Evolutionary conservation across 2,113 vertebrate genomes (phyloP), one percentile per base, ranked within the genome.

Genomic region (Clarias macrocephalus): DNA sequence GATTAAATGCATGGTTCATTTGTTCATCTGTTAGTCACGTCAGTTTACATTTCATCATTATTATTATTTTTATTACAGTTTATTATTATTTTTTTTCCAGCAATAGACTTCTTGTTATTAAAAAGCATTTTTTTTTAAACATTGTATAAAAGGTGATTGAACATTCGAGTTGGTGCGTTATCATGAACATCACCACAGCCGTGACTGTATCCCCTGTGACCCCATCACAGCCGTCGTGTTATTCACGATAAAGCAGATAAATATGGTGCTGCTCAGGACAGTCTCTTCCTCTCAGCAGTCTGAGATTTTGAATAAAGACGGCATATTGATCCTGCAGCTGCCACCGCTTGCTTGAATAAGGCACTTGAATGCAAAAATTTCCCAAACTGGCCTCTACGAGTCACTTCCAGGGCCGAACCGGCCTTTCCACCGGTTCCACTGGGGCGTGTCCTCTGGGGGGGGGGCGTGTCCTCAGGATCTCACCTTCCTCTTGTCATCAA

Each of bases 401-500:
- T 80, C 79, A 79, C 56, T 28, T 79, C 30, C 2, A 15, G 57
- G 6, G 19, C 19, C 57, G 1, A 23, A 15, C 57, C 0, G 19
- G 7, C 18, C 6, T 4, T 42, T 19, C 15, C 3, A 80, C 57
- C 57, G 25, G 30, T 42, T 81, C 30, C 19, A 42, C 42, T 1
- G 48, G 7, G 48, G 48, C 48, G 48, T 48, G 48, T 48, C 48
- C 48, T 48, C 48, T 0, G 7, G 6, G 52, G 25, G 2, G 52
- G 25, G 25, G 56, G 80, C 13, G 28, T 37, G 81, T 60, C 23
- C 86, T 92, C 96, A 98, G 63, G 96, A 96, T 89, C 90, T 93
- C 81, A 96, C 92, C 8, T 92, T 94, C 65, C 95, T 92, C 93
- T 95, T 96, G 84, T 97, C 96, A 0, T 97, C 96, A 73, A 98